phyloP scores from a whole-genome alignment of 2,888 invertebrate genomes.

The Torymus tubicola region DNA sequence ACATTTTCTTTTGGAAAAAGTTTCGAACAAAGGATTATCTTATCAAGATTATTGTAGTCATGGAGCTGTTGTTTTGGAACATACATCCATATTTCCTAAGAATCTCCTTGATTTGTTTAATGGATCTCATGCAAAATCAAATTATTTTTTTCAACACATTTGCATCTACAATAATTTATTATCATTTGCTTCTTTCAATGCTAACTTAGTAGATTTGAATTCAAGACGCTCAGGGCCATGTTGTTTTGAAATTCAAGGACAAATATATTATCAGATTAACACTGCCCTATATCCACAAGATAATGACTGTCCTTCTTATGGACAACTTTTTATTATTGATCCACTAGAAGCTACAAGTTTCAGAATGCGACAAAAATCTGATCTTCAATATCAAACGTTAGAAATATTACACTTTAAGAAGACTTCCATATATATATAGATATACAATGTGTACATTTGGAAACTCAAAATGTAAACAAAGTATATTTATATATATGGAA shows the following conservation, averaged over 20 bases:
- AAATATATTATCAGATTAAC: slow-evolving; percentile 59
- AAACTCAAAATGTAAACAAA: no score
- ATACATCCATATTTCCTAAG: neutral
- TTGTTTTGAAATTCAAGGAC: slow-evolving; percentile 48
- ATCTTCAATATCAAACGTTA: no score
- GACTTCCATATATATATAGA: no score
- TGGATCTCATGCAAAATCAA: neutral
- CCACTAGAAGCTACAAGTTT: neutral
- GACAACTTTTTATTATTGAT: slow-evolving; percentile 14
- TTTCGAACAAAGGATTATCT: slow-evolving; percentile 40
- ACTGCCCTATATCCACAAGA: slow-evolving; percentile 22
- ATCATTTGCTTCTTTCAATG: neutral
- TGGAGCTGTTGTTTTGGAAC: neutral
- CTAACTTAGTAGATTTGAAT: slow-evolving; percentile 1
- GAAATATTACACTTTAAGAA: no score
- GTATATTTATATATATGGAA: no score
- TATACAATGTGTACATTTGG: no score
- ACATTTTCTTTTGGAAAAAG: neutral
- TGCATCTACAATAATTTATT: neutral
- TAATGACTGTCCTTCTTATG: neutral
- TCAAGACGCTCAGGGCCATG: neutral
- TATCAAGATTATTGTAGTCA: neutral
- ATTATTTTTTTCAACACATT: neutral
- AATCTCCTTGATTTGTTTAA: neutral
- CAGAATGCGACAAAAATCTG: slow-evolving; percentile 25